Evolutionary conservation across 2,888 invertebrate species (phyloP), one percentile per base, ranked within the genome.

Genomic region (Oconnorella tubifera): DNA sequence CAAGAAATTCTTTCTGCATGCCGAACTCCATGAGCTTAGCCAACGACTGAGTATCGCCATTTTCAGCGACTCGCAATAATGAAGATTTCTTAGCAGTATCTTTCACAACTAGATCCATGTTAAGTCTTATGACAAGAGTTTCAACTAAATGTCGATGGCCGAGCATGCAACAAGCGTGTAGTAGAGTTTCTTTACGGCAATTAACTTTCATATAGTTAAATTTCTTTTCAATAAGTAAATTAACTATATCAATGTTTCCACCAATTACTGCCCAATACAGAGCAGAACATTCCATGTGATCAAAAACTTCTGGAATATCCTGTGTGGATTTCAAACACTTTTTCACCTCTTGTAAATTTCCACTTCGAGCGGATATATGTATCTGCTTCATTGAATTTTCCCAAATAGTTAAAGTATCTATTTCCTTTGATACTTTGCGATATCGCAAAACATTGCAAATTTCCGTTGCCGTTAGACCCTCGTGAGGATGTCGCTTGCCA

Each of bases 211-310:
- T n/a, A 28, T 60, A 33, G 31, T 60, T 33, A 19, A 60, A 49
- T 19, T 50, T 50, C 28, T 27, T 33, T 29, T 29, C 33, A 2
- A 60, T 2, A 19, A 60, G 29, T n/a, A 48, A 28, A 28, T 61
- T 40, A 33, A 65, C 56, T 14, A 65, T 50, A 6, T 53, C 56
- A 3, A 55, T 25, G 28, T 50, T 61, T 19, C 65, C 61, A 32
- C 65, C 60, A 3, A 65, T 61, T 2, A 60, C 59, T 23, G 65
- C 65, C 65, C 65, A 65, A 40, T 65, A 65, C 27, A 48, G 33
- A 4, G 58, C 4, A 0, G 55, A 56, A 49, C 60, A 65, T n/a
- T 56, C 61, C 32, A 56, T 56, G 31, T 23, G n/a, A 25, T 65
- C 65, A 2, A 31, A 23, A n/a, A 48, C 32, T 10, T 56, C 32